These are phyloP conservation scores for Stomorhina lunata DNA, from an alignment of 2,888 invertebrate species.

Conservation along the genomic window DNA sequence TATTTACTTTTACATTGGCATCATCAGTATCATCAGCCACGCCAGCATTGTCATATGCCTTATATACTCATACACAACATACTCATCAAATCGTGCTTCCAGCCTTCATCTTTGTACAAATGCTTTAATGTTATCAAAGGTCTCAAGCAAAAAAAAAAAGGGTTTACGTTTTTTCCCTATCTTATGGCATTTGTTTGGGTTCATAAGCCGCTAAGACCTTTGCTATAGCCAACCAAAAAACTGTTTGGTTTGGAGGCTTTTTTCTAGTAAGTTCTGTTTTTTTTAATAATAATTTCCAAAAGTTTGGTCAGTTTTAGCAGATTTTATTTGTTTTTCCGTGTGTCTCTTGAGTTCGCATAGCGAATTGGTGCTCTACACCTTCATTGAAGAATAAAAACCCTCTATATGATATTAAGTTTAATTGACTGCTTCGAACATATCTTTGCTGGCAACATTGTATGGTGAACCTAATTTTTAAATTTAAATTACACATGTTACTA, in stretches of 20 bases:
- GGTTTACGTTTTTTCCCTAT: background rate
- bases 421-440: conserved; percentile 1
- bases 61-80: background rate
- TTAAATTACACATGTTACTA: conserved; percentile 25
- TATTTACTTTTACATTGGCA: conserved; percentile 51
- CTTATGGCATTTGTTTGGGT: background rate
- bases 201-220: conserved; percentile 22
- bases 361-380: conserved; percentile 33
- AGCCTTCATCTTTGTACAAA: background rate
- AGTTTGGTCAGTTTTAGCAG: conserved; percentile 30
- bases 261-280: background rate
- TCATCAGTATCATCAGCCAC: background rate
- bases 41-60: background rate
- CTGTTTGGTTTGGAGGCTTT: background rate
- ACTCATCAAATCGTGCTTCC: conserved; percentile 3
- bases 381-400: no score
- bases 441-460: conserved; percentile 62
- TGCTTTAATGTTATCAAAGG: conserved; percentile 12
- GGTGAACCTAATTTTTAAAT: conserved; percentile 29
- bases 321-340: conserved; percentile 18
- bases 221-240: background rate
- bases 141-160: background rate
- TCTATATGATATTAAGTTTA: no score
- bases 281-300: conserved; percentile 31
- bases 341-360: background rate